Evolutionary conservation across 2,888 invertebrate genomes (phyloP).

Genomic region (Lysandra bellargus): DNA sequence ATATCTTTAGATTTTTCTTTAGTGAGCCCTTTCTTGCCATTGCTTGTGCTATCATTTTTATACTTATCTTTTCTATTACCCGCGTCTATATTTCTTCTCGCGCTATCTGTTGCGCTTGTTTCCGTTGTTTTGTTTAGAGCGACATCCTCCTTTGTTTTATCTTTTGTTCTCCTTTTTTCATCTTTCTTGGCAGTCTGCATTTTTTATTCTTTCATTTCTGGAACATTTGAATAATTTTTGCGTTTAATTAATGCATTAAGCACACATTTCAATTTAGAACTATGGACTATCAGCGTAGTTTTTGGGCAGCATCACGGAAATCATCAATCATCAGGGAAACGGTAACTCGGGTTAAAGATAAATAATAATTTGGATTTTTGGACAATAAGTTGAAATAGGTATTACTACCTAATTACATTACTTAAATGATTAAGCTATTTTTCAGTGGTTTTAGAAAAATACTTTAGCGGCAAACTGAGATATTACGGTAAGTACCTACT

Average conservation of each 20-base stretch:
- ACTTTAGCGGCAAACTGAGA: too few species aligned
- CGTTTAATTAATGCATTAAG: too few species aligned
- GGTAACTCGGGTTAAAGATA: background rate
- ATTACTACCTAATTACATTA: too few species aligned
- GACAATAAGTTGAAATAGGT: too few species aligned
- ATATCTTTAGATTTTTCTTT: constrained; percentile 54
- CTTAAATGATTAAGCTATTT: too few species aligned
- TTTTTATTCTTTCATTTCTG: background rate
- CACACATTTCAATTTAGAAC: background rate
- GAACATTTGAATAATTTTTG: background rate
- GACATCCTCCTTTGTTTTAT: constrained; percentile 50
- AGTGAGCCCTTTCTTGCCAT: constrained; percentile 44
- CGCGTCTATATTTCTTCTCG: background rate
- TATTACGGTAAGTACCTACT: background rate
- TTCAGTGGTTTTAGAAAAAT: too few species aligned
- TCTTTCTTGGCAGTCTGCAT: constrained; percentile 17
- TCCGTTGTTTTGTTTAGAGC: background rate
- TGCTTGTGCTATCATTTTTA: constrained; percentile 28
- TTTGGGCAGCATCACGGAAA: background rate
- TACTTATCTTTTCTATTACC: background rate
- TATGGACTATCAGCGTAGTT: background rate
- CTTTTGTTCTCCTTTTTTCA: constrained; percentile 5
- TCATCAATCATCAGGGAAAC: background rate
- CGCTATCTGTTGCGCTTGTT: background rate
- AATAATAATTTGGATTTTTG: too few species aligned